Conservation (phyloP, 2,888 invertebrate species). For the Machimus rusticus region DNA sequence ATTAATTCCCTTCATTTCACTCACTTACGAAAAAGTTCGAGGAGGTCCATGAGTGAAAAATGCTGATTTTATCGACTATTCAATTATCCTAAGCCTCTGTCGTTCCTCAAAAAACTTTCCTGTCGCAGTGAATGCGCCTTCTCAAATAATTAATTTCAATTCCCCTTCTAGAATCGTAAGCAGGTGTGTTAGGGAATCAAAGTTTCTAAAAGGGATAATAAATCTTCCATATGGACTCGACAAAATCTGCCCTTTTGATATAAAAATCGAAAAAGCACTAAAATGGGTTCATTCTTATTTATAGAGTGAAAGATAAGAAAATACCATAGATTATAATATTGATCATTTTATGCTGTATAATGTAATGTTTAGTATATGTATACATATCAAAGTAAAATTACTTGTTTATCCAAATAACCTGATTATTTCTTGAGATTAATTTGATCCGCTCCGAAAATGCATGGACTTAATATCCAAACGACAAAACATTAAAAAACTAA, state of each 20-base stretch:
- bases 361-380: too few species aligned
- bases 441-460: too few species aligned
- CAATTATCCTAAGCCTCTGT: background rate
- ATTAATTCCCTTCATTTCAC: slow-evolving; percentile 13
- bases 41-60: slow-evolving; percentile 17
- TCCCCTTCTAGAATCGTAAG: background rate
- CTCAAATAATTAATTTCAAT: background rate
- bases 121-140: background rate
- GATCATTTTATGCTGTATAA: too few species aligned
- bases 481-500: too few species aligned
- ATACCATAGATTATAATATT: too few species aligned
- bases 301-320: background rate
- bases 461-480: too few species aligned
- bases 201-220: background rate
- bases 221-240: background rate
- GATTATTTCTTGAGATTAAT: too few species aligned
- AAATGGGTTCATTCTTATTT: background rate
- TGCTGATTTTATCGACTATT: slow-evolving; percentile 1
- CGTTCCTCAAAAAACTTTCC: background rate
- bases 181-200: background rate
- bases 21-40: slow-evolving; percentile 12
- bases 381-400: too few species aligned
- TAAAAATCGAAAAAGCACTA: background rate
- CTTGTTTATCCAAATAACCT: too few species aligned
- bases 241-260: background rate